phyloP scores from a whole-genome alignment of 92 coral and sea anemone genomes.

The Plumapathes pennacea region DNA sequence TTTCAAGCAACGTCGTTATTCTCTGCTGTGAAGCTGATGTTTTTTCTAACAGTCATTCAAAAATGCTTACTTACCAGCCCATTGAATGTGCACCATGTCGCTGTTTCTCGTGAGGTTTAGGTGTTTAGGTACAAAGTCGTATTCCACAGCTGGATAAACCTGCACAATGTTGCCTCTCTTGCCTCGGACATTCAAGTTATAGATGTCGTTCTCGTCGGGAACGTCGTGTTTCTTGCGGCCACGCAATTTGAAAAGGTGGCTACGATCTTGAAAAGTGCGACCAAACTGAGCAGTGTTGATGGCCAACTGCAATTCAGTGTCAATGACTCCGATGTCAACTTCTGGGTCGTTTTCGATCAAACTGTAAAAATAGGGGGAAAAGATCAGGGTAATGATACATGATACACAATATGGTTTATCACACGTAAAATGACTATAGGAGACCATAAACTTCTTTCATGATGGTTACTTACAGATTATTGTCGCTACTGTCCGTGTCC shows the following conservation, averaged over 20 bases:
- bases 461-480: conserved; percentile 1
- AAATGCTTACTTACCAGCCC: conserved; percentile 44
- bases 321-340: conserved; percentile 1
- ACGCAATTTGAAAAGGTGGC: conserved; percentile 18
- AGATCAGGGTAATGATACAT: not conserved
- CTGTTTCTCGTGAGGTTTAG: conserved; percentile 9
- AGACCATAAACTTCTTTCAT: not conserved
- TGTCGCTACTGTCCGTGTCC: conserved; percentile 10
- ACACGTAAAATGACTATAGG: no score
- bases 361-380: not conserved
- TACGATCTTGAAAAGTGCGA: conserved; percentile 46
- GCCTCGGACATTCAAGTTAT: conserved; percentile 29
- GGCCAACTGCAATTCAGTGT: conserved; percentile 35
- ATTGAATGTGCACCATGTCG: conserved; percentile 13
- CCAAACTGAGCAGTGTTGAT: conserved; percentile 46
- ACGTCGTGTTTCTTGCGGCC: not conserved
- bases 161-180: conserved; percentile 54
- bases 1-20: no score
- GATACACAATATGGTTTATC: not conserved
- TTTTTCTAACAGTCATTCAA: no score
- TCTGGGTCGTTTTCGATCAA: conserved; percentile 12
- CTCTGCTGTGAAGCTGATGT: no score
- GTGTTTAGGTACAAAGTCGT: conserved; percentile 35
- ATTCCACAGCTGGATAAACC: conserved; percentile 49
- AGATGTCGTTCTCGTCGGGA: conserved; percentile 15